phyloP scores from a whole-genome alignment of 2,888 invertebrate species.

The Tipula vernalis region DNA sequence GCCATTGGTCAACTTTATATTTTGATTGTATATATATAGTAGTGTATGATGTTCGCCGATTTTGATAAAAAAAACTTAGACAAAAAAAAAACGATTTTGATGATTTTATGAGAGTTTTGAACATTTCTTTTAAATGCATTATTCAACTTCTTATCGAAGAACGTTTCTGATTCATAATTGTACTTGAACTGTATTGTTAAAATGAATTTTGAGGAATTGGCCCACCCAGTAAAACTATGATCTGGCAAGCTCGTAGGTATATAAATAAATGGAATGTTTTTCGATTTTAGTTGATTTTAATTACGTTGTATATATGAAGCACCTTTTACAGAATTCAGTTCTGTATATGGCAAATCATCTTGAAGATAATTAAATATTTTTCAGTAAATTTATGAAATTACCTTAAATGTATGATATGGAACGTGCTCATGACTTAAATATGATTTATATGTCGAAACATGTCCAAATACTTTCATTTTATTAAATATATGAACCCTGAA shows the following conservation, averaged over 20 bases:
- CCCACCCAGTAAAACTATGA: background rate
- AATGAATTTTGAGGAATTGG: background rate
- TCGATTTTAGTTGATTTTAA: background rate
- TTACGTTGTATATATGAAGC: background rate
- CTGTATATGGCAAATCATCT: background rate
- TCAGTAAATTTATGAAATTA: background rate
- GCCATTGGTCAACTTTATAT: background rate
- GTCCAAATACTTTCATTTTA: background rate
- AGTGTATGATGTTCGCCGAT: background rate
- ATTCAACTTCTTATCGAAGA: background rate
- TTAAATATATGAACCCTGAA: background rate
- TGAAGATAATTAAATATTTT: background rate
- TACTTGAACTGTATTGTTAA: background rate
- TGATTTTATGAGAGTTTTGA: background rate
- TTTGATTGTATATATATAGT: background rate
- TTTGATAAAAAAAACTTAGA: background rate
- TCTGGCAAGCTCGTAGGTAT: background rate
- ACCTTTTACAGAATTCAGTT: background rate
- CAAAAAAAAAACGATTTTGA: background rate
- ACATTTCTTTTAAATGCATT: background rate
- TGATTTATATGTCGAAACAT: background rate
- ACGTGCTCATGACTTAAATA: background rate
- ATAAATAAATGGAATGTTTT: background rate
- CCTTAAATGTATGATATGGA: background rate
- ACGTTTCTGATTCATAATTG: background rate